These are phyloP conservation scores for Ceratosolen fusciceps DNA, from an alignment of 1,140 invertebrate species.

Conservation along the genomic window DNA sequence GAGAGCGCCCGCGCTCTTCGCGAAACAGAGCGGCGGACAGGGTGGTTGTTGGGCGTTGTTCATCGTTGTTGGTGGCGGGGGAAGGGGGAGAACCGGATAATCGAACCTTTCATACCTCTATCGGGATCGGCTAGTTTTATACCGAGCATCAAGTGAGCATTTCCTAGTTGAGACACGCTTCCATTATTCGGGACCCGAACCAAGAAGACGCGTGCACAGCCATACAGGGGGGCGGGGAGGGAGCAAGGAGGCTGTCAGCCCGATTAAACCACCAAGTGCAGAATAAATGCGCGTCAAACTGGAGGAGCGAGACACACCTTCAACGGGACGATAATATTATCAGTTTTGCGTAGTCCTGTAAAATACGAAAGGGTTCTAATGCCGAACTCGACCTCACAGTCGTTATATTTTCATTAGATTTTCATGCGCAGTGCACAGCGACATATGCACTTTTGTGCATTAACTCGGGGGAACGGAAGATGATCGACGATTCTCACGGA, in stretches of 20 bases:
- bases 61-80: no score
- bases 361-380: conserved; percentile 66
- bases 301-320: background rate
- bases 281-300: background rate
- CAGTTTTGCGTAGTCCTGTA: conserved; percentile 68
- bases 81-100: background rate
- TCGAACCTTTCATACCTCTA: background rate
- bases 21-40: no score
- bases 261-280: no score
- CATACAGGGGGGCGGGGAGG: background rate
- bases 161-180: conserved; percentile 44
- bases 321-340: conserved; percentile 55
- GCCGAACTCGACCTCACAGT: conserved; percentile 40
- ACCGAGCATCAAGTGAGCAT: conserved; percentile 45
- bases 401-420: no score
- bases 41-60: no score
- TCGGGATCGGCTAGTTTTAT: background rate
- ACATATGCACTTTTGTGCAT: background rate
- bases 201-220: background rate
- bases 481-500: conserved; percentile 15
- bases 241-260: background rate
- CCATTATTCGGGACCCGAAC: conserved; percentile 47
- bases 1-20: no score
- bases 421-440: background rate
- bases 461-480: background rate